These are phyloP conservation scores for Alces alces DNA, from an alignment of 2,113 vertebrate genomes.

Conservation along the genomic window DNA sequence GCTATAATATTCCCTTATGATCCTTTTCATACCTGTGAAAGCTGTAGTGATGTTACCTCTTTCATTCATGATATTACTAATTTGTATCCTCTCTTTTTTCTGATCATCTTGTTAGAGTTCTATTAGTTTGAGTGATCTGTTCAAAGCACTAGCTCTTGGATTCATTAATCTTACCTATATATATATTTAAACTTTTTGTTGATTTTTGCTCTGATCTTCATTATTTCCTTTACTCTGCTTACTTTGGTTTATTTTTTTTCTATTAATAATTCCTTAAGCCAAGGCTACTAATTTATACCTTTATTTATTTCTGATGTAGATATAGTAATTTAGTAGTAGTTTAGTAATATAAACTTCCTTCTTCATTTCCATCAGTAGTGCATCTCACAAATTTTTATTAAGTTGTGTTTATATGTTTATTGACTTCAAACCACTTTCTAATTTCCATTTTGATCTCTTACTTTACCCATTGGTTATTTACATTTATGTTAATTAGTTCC, in stretches of 20 bases:
- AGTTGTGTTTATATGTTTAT: neutral
- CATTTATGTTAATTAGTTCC: neutral
- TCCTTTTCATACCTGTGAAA: neutral
- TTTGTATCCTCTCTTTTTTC: neutral
- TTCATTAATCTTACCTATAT: neutral
- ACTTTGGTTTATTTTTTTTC: neutral
- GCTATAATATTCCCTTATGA: neutral
- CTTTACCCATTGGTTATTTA: neutral
- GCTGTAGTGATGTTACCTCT: neutral
- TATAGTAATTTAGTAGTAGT: neutral
- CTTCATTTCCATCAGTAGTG: neutral
- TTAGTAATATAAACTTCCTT: neutral
- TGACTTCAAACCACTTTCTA: neutral
- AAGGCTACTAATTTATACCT: neutral
- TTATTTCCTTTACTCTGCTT: neutral
- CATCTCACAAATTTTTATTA: neutral
- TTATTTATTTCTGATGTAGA: neutral
- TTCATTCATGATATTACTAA: neutral
- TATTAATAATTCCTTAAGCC: neutral
- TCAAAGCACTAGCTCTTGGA: neutral
- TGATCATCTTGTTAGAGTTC: neutral
- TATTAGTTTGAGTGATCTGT: neutral
- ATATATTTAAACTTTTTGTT: neutral
- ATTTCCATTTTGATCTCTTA: slow-evolving; percentile 7
- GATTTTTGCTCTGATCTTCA: neutral